phyloP scores from a whole-genome alignment of 2,113 vertebrate species.

The Okapia johnstoni region DNA sequence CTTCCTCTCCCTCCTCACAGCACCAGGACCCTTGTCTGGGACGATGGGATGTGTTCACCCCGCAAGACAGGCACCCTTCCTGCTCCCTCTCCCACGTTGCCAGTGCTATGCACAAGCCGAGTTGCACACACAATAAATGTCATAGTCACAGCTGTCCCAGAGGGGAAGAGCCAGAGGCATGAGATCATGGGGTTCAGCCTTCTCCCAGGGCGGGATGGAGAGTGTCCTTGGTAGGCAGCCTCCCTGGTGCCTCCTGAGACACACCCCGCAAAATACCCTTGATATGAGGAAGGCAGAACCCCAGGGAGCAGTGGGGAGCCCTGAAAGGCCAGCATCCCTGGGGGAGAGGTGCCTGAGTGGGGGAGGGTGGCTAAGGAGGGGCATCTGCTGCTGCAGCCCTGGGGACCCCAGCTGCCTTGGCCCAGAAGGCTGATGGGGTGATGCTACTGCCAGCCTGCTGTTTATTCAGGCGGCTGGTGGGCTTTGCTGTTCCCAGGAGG shows the following conservation, averaged over 20 bases:
- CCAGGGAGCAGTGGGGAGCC: background rate
- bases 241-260: background rate
- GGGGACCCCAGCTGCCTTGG: background rate
- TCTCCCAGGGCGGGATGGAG: background rate
- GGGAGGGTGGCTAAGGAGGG: background rate
- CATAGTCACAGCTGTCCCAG: background rate
- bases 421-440: background rate
- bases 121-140: background rate
- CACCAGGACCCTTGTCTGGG: background rate
- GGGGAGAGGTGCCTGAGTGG: background rate
- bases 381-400: background rate
- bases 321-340: background rate
- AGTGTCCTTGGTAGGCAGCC: background rate
- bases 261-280: background rate
- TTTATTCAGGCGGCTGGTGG: background rate
- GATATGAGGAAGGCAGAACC: background rate
- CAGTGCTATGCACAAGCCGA: background rate
- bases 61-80: background rate
- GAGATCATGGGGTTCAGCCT: background rate
- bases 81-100: rapidly evolving
- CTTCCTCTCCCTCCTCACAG: background rate
- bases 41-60: background rate
- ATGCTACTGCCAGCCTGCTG: background rate
- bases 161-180: background rate
- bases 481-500: background rate